Evolutionary conservation across 2,113 vertebrate genomes (phyloP).

Genomic region (Hystrix brachyura): DNA sequence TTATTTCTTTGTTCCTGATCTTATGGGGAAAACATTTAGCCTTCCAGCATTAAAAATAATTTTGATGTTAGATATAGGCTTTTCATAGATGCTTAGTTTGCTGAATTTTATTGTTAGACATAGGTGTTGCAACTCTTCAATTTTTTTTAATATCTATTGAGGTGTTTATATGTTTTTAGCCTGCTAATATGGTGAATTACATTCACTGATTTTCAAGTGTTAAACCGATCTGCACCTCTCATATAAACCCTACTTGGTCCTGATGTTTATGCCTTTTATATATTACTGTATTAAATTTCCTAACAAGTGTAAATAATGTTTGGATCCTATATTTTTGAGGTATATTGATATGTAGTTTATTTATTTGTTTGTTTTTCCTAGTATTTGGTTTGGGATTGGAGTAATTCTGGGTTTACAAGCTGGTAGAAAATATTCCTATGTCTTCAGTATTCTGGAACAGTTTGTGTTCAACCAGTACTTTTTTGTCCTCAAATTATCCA

Average conservation of each 20-base stretch:
- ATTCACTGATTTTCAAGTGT: slow-evolving; percentile 42
- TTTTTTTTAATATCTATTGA: background rate
- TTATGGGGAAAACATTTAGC: background rate
- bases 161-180: background rate
- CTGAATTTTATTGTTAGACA: background rate
- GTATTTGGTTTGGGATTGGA: background rate
- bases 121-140: background rate
- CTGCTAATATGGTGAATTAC: background rate
- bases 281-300: background rate
- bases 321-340: background rate
- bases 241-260: background rate
- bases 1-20: background rate
- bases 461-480: background rate
- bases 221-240: background rate
- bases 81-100: background rate
- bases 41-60: slow-evolving; percentile 29
- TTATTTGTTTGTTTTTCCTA: background rate
- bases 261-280: background rate
- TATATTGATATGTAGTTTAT: background rate
- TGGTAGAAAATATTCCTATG: background rate
- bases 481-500: background rate
- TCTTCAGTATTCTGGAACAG: background rate
- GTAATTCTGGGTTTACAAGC: background rate
- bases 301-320: slow-evolving; percentile 23
- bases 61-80: background rate